Conservation (phyloP, 2,113 vertebrate genomes). For the Australoheros scitulus region DNA sequence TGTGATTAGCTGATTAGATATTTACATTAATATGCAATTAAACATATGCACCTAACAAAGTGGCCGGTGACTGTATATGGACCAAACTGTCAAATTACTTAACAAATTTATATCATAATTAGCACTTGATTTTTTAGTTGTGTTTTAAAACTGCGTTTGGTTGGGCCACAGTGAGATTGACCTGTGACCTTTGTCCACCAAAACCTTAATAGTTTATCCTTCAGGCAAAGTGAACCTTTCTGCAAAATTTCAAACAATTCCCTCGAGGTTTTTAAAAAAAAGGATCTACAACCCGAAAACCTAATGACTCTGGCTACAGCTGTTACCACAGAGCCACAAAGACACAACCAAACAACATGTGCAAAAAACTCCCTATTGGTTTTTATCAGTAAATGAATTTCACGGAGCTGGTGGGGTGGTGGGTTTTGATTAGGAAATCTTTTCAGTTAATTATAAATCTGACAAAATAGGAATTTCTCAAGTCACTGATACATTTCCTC, state of each 20-base stretch:
- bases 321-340: not conserved
- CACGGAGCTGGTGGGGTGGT: too few relatives aligned
- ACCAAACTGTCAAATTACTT: not conserved
- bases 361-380: not conserved
- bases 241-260: not conserved
- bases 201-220: not conserved
- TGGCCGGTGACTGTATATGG: not conserved
- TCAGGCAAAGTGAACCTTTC: not conserved
- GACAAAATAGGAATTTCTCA: not conserved
- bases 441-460: not conserved
- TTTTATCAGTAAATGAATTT: not conserved
- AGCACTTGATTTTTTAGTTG: not conserved
- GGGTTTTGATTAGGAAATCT: not conserved
- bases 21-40: not conserved
- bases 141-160: not conserved
- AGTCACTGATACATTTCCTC: slow-evolving; percentile 11
- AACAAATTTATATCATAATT: not conserved
- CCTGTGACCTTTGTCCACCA: not conserved
- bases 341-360: not conserved
- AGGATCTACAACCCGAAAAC: not conserved
- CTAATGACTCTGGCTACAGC: not conserved
- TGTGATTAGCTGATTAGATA: too few relatives aligned
- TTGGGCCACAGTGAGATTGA: not conserved
- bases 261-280: not conserved
- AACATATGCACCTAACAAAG: not conserved